These are phyloP conservation scores for Fukomys damarensis DNA, from an alignment of 2,113 vertebrate genomes.

Conservation along the genomic window DNA sequence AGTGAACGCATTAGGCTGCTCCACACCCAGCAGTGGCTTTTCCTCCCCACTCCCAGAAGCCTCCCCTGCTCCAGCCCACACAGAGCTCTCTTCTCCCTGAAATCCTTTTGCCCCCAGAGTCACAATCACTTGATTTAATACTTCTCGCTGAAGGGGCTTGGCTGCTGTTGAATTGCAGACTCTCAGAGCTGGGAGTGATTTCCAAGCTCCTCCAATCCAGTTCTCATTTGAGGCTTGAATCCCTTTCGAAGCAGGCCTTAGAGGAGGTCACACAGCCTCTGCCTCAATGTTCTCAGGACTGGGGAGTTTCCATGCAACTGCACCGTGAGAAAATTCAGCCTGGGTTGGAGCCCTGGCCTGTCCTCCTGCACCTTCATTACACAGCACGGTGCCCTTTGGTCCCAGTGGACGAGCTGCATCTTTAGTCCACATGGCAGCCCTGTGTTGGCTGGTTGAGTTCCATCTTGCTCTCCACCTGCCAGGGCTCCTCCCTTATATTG, in stretches of 20 bases:
- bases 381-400: neutral
- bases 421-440: constrained; percentile 31
- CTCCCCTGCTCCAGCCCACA: constrained; percentile 69
- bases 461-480: neutral
- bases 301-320: constrained; percentile 20
- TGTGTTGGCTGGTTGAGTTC: neutral
- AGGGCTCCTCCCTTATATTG: constrained; percentile 51
- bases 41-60: constrained; percentile 12
- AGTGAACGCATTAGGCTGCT: neutral
- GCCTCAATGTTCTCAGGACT: neutral
- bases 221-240: neutral
- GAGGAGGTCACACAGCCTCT: constrained; percentile 27
- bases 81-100: constrained; percentile 65
- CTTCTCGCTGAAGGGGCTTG: constrained; percentile 65
- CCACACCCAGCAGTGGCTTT: constrained; percentile 40
- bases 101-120: constrained; percentile 71
- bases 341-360: neutral
- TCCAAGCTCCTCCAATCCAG: neutral
- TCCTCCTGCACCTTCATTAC: neutral
- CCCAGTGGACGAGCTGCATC: neutral
- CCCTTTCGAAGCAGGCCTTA: neutral
- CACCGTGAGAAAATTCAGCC: constrained; percentile 39
- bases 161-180: constrained; percentile 42
- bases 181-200: constrained; percentile 58
- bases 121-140: constrained; percentile 63